Percentiles rank a stretch among this genome's conserved stretches.
Conservation (phyloP, 1,140 invertebrate genomes). For the Calephelis virginiensis region DNA sequence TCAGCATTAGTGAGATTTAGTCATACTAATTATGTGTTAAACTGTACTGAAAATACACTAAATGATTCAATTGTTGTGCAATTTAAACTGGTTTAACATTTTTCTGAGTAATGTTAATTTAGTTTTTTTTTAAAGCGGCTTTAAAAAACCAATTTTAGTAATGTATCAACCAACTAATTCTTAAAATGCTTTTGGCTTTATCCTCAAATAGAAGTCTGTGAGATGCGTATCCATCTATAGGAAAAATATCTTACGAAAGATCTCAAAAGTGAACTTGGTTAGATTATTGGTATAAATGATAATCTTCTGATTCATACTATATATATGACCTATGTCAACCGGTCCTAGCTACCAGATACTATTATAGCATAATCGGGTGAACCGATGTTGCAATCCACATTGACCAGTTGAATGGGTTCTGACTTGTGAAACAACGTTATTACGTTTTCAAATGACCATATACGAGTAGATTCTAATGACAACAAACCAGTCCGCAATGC, state of each 20-base stretch:
- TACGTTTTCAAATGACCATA: slow-evolving; percentile 15
- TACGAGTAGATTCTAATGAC: slow-evolving; percentile 9
- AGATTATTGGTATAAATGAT: slow-evolving; percentile 7
- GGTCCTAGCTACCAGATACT: slow-evolving; percentile 2
- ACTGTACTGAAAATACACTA: background rate
- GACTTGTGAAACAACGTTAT: slow-evolving; percentile 10
- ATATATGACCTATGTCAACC: slow-evolving; percentile 4
- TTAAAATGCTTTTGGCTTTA: background rate
- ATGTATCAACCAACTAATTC: too few relatives aligned
- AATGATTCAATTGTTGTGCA: slow-evolving; percentile 12
- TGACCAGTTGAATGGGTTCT: slow-evolving; percentile 6
- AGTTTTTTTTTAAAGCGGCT: too few relatives aligned
- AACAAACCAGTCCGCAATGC: background rate
- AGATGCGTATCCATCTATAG: background rate
- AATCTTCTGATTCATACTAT: slow-evolving; percentile 6
- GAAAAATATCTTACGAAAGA: background rate
- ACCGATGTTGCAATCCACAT: background rate
- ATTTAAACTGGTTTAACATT: slow-evolving; percentile 9
- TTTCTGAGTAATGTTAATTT: too few relatives aligned
- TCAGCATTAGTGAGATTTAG: slow-evolving; percentile 17
- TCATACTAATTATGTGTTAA: slow-evolving; percentile 9
- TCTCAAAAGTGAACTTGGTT: slow-evolving; percentile 1
- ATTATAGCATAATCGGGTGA: slow-evolving; percentile 4
- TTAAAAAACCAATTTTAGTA: too few relatives aligned
- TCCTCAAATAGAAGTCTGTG: too few relatives aligned